Evolutionary conservation across 92 coral and sea anemone species (phyloP).

Genomic region (Isaurus tuberculatus): DNA sequence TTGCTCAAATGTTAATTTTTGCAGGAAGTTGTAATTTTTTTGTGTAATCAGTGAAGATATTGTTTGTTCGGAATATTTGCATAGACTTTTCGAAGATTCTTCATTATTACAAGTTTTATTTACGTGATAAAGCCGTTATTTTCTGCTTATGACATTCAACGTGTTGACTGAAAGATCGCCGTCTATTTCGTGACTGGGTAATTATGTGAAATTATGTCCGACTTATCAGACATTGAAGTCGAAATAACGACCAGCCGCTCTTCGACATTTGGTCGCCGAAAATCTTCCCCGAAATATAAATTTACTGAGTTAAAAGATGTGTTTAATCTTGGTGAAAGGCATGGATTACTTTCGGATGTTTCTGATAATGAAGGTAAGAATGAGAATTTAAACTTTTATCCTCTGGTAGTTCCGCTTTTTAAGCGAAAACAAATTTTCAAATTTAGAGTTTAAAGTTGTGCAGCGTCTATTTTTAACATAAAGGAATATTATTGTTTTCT

Average conservation of each 20-base stretch:
- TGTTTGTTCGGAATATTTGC: background rate
- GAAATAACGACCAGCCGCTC: constrained; percentile 30
- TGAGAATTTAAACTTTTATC: background rate
- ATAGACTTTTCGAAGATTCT: background rate
- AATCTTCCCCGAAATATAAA: constrained; percentile 24
- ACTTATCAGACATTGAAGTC: constrained; percentile 31
- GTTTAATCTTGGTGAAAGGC: background rate
- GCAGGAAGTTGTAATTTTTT: background rate
- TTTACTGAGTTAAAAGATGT: constrained; percentile 15
- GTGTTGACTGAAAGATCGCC: background rate
- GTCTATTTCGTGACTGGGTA: background rate
- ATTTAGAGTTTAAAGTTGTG: too few species aligned
- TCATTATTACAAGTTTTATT: background rate
- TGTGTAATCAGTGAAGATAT: background rate
- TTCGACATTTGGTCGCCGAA: constrained; percentile 14
- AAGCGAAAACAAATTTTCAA: too few species aligned
- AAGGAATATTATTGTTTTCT: too few species aligned
- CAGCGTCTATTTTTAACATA: too few species aligned
- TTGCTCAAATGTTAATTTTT: background rate
- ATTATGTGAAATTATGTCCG: constrained; percentile 5
- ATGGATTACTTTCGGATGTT: background rate
- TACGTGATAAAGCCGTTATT: background rate
- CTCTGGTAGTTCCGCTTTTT: too few species aligned
- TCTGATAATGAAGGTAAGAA: constrained; percentile 30
- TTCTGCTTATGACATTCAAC: background rate